These are phyloP conservation scores for Stratiomys singularior DNA, from an alignment of 2,888 invertebrate genomes.

Conservation along the genomic window DNA sequence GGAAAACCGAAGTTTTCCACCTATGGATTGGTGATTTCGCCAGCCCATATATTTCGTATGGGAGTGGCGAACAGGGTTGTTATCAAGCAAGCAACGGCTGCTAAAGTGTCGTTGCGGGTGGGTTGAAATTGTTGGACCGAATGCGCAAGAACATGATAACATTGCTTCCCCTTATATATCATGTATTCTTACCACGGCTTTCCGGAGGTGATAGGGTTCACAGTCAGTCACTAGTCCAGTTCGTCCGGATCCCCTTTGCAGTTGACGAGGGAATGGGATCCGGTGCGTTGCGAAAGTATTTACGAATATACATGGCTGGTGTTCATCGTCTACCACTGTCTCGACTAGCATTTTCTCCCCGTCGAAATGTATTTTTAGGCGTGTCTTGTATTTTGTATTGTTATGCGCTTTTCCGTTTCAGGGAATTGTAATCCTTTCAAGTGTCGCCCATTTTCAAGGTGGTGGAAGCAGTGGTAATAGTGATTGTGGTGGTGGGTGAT, in stretches of 20 bases:
- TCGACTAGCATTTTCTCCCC: background rate
- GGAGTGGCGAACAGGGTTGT: conserved; percentile 33
- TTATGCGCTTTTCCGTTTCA: conserved; percentile 26
- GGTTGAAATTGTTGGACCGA: conserved; percentile 9
- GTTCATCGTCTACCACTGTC: background rate
- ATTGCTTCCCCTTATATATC: conserved; percentile 36
- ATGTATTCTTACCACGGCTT: background rate
- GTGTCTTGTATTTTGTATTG: conserved; percentile 32
- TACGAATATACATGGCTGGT: background rate
- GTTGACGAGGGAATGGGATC: background rate
- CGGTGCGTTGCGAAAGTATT: background rate
- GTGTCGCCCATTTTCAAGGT: background rate
- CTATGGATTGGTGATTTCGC: conserved; percentile 31
- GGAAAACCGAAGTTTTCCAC: conserved; percentile 44
- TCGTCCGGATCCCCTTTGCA: background rate
- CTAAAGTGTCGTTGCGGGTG: conserved; percentile 6
- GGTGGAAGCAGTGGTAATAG: too few species aligned
- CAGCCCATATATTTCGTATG: conserved; percentile 1
- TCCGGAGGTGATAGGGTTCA: background rate
- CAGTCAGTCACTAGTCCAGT: conserved; percentile 7
- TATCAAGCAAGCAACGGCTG: background rate
- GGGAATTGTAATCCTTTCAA: background rate
- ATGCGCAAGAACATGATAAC: conserved; percentile 24
- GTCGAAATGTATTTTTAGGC: conserved; percentile 30
- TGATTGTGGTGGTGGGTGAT: too few species aligned